Conservation (phyloP, 30 jellyfish, hydroid and myxozoan species). For the Hydractinia symbiolongicarpus region DNA sequence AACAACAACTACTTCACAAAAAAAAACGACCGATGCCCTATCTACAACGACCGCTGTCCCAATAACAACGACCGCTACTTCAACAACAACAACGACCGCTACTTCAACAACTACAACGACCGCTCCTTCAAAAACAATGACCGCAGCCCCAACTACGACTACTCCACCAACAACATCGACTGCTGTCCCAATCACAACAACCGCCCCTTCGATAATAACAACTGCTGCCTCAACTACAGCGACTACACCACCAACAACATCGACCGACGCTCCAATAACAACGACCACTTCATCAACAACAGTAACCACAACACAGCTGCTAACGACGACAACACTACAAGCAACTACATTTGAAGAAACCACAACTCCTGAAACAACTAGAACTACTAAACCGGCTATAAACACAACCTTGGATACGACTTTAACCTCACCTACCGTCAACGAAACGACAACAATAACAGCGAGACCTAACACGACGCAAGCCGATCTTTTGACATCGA, state of each 20-base stretch:
- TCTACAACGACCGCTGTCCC: not conserved
- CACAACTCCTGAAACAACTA: constrained; percentile 40
- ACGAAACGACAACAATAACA: constrained; percentile 15
- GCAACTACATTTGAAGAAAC: constrained; percentile 29
- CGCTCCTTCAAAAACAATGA: constrained; percentile 3
- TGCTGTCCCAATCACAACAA: constrained; percentile 14
- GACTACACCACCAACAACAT: not conserved
- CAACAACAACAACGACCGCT: constrained; percentile 11
- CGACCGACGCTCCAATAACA: constrained; percentile 10
- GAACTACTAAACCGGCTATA: constrained; percentile 37
- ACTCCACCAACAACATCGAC: constrained; percentile 24
- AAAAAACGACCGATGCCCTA: too few relatives aligned
- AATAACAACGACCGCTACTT: not conserved
- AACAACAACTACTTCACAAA: too few relatives aligned
- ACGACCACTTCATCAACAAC: constrained; percentile 25
- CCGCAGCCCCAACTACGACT: constrained; percentile 21
- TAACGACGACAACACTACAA: constrained; percentile 7
- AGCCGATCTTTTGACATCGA: constrained; percentile 28
- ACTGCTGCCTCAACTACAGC: not conserved
- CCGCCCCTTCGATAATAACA: not conserved
- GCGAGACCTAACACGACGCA: constrained; percentile 45
- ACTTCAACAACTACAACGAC: not conserved
- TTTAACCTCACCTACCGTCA: constrained; percentile 23
- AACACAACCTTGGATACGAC: constrained; percentile 39
- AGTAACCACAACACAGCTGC: constrained; percentile 2